Evolutionary conservation across 2,888 invertebrate genomes (phyloP).

Genomic region (Ditula angustiorana): DNA sequence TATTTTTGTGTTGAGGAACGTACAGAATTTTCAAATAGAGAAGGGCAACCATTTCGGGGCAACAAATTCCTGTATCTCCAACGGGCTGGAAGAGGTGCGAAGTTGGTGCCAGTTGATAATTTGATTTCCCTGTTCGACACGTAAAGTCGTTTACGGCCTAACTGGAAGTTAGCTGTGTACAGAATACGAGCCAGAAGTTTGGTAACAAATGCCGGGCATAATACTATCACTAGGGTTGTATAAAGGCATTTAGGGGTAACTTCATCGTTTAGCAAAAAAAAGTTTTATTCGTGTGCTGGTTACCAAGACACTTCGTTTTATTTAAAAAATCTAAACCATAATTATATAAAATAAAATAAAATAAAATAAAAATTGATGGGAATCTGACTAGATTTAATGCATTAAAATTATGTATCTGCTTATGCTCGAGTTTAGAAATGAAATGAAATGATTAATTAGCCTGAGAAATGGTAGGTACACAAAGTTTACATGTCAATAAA

Average conservation of each 20-base stretch:
- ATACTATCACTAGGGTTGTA: slow-evolving; percentile 36
- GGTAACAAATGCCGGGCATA: slow-evolving; percentile 60
- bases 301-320: background rate
- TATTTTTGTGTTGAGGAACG: slow-evolving; percentile 74
- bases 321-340: no score
- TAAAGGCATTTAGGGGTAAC: background rate
- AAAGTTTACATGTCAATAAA: no score
- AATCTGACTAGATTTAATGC: no score
- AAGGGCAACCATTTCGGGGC: slow-evolving; percentile 61
- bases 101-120: slow-evolving; percentile 81
- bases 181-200: slow-evolving; percentile 69
- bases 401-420: no score
- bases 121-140: slow-evolving; percentile 83
- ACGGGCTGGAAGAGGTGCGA: slow-evolving; percentile 72
- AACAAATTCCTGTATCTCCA: slow-evolving; percentile 72
- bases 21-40: slow-evolving; percentile 76
- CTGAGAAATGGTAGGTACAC: no score
- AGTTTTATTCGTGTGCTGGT: slow-evolving; percentile 40
- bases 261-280: background rate
- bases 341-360: no score
- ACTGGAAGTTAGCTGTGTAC: slow-evolving; percentile 73
- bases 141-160: slow-evolving; percentile 81
- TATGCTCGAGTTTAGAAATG: no score
- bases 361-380: no score
- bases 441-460: no score